These are phyloP conservation scores for Botia kubotai DNA, from an alignment of 2,797 vertebrate genomes.

Conservation along the genomic window DNA sequence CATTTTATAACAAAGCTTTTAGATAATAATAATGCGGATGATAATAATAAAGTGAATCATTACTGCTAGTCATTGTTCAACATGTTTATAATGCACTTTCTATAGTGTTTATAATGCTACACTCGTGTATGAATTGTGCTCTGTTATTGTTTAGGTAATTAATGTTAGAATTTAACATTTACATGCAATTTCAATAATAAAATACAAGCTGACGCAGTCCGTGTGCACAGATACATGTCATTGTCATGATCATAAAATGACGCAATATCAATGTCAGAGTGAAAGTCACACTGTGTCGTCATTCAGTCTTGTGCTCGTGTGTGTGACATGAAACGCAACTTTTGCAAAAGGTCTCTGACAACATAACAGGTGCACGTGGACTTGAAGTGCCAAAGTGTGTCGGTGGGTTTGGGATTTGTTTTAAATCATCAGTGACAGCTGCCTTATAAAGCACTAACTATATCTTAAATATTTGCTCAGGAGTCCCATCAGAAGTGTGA, in stretches of 20 bases:
- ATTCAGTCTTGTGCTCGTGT: not conserved
- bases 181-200: too few relatives aligned
- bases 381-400: not conserved
- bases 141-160: too few relatives aligned
- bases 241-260: not conserved
- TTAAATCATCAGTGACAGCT: not conserved
- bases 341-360: not conserved
- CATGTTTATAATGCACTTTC: too few relatives aligned
- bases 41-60: too few relatives aligned
- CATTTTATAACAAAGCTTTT: too few relatives aligned
- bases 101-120: too few relatives aligned
- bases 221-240: too few relatives aligned
- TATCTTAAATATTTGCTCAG: not conserved
- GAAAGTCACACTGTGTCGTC: not conserved
- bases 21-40: too few relatives aligned
- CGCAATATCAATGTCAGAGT: not conserved
- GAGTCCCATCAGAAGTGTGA: slow-evolving; percentile 13
- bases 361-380: not conserved
- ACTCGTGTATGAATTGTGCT: too few relatives aligned
- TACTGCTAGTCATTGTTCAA: too few relatives aligned
- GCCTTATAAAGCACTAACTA: not conserved
- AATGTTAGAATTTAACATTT: too few relatives aligned
- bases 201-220: too few relatives aligned
- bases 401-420: not conserved
- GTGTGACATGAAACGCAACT: not conserved